phyloP scores from a whole-genome alignment of 2,888 invertebrate genomes.

The Scaeva pyrastri region DNA sequence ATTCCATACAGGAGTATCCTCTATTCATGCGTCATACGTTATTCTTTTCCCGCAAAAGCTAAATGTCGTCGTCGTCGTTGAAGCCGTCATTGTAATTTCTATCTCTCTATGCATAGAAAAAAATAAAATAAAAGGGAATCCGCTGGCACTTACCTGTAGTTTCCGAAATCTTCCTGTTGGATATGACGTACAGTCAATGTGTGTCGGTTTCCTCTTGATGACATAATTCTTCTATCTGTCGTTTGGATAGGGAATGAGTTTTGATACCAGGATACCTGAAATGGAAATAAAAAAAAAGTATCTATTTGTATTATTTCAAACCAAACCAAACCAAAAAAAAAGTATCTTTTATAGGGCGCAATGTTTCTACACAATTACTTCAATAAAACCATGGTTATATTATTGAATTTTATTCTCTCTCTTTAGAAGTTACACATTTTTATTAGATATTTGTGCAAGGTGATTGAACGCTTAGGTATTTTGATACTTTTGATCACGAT shows the following conservation, averaged over 20 bases:
- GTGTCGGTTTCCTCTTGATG: conserved; percentile 89
- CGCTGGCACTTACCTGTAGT: conserved; percentile 86
- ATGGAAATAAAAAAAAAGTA: conserved; percentile 42
- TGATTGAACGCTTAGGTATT: too few relatives aligned
- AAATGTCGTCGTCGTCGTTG: not conserved
- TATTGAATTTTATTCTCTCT: not conserved
- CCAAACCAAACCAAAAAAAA: too few relatives aligned
- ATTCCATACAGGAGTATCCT: not conserved
- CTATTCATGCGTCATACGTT: not conserved
- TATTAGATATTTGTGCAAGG: not conserved
- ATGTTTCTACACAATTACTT: conserved; percentile 17
- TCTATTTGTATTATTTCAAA: not conserved
- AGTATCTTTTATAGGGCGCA: not conserved
- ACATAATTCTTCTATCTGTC: conserved; percentile 89
- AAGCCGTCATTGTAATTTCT: too few relatives aligned
- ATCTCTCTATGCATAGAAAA: not conserved
- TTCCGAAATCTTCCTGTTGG: conserved; percentile 89
- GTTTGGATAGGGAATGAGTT: conserved; percentile 88
- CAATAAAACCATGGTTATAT: conserved; percentile 10
- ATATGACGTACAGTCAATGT: conserved; percentile 88
- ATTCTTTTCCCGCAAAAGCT: not conserved
- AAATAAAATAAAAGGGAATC: not conserved
- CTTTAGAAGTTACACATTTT: not conserved
- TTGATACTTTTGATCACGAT: too few relatives aligned
- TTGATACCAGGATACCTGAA: conserved; percentile 89